Conservation (phyloP, 2,888 invertebrate species). For the Andrena minutula region DNA sequence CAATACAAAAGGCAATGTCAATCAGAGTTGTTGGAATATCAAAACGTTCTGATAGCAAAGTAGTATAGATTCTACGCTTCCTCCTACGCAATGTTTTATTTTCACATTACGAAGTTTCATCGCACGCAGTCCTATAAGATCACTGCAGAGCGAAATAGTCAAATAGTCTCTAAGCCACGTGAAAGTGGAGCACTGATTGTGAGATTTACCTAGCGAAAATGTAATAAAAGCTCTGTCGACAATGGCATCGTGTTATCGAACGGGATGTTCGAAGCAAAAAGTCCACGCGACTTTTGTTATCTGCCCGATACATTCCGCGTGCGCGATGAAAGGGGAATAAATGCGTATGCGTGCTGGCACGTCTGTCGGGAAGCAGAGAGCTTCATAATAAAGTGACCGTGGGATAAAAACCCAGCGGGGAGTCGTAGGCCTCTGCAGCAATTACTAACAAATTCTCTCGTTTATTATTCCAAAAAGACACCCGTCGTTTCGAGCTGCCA, state of each 20-base stretch:
- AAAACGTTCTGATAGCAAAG: no score
- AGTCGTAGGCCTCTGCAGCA: neutral
- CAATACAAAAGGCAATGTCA: no score
- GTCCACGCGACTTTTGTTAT: constrained; percentile 44
- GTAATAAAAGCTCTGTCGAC: constrained; percentile 50
- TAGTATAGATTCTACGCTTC: no score
- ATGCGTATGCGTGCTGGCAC: neutral
- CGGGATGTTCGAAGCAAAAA: constrained; percentile 34
- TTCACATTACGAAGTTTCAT: no score
- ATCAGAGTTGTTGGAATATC: no score
- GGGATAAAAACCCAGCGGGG: neutral
- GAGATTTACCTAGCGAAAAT: constrained; percentile 30
- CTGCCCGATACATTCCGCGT: constrained; percentile 29
- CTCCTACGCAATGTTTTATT: no score
- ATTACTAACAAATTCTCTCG: neutral
- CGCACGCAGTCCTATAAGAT: no score
- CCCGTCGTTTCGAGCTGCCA: neutral
- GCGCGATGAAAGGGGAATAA: constrained; percentile 26
- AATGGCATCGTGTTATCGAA: constrained; percentile 33
- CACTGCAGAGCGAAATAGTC: no score
- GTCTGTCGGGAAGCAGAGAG: neutral
- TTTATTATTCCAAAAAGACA: neutral
- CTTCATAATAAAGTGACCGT: constrained; percentile 29
- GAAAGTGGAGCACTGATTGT: neutral
- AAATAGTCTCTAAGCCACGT: neutral